These are phyloP conservation scores for Micromesistius poutassou DNA, from an alignment of 2,797 vertebrate species.

Conservation along the genomic window DNA sequence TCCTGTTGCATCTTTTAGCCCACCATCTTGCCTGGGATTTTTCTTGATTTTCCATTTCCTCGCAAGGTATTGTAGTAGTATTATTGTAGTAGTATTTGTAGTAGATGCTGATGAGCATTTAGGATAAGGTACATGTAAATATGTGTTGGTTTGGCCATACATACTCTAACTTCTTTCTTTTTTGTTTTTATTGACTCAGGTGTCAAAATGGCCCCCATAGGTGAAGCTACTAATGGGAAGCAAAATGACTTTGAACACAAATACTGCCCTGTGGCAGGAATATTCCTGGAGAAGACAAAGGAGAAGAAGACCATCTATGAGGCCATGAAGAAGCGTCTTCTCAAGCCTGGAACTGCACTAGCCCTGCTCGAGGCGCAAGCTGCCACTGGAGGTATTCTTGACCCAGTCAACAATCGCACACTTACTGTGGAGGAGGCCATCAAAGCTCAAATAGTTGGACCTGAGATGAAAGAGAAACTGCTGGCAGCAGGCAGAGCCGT, in stretches of 20 bases:
- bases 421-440: conserved; percentile 83
- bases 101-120: neutral
- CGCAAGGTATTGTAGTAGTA: no score
- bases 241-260: conserved; percentile 54
- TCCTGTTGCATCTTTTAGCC: no score
- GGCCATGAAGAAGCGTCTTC: conserved; percentile 88
- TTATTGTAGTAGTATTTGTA: neutral
- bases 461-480: conserved; percentile 89
- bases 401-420: conserved; percentile 82
- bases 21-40: no score
- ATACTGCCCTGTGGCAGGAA: conserved; percentile 81
- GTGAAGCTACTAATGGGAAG: conserved; percentile 16
- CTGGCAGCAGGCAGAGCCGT: conserved; percentile 83
- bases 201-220: conserved; percentile 50
- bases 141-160: neutral
- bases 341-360: conserved; percentile 83
- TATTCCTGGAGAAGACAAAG: conserved; percentile 83
- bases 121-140: conserved; percentile 2
- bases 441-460: conserved; percentile 82
- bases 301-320: conserved; percentile 86
- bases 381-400: conserved; percentile 84
- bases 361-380: conserved; percentile 91
- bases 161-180: neutral
- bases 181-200: conserved; percentile 31
- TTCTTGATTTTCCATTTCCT: no score